Evolutionary conservation across 2,888 invertebrate genomes (phyloP).

Genomic region (Amphimallon solstitiale): DNA sequence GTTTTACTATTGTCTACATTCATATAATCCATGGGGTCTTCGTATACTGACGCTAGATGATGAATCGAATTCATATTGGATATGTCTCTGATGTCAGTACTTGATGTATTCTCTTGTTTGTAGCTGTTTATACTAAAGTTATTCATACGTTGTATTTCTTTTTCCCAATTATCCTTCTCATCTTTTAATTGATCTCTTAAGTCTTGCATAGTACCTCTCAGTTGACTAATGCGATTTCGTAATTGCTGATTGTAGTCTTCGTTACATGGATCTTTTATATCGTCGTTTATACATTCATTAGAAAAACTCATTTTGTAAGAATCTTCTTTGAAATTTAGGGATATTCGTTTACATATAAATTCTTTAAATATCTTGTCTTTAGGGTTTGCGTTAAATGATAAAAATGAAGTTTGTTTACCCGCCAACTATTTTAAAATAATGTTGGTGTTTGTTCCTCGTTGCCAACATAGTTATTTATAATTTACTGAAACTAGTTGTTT

Average conservation of each 20-base stretch:
- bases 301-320: neutral
- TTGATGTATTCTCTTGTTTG: constrained; percentile 18
- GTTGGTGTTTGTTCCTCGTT: neutral
- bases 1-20: constrained; percentile 57
- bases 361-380: neutral
- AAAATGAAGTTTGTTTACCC: constrained; percentile 29
- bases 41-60: constrained; percentile 45
- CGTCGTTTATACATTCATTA: constrained; percentile 9
- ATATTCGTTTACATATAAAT: neutral
- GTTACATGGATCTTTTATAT: constrained; percentile 1
- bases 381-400: neutral
- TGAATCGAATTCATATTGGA: neutral
- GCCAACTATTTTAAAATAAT: constrained; percentile 27
- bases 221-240: constrained; percentile 52
- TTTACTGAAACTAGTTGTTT: neutral
- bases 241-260: constrained; percentile 48
- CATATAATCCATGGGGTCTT: constrained; percentile 53
- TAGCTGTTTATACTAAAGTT: neutral
- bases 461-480: constrained; percentile 1
- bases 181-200: constrained; percentile 54
- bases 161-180: constrained; percentile 58
- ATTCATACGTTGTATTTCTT: constrained; percentile 49
- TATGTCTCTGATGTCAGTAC: neutral
- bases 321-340: constrained; percentile 11
- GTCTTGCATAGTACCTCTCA: constrained; percentile 53